Evolutionary conservation across 2,113 vertebrate species (phyloP), one percentile per base, ranked within the genome.

Genomic region (Xiphorhynchus elegans): DNA sequence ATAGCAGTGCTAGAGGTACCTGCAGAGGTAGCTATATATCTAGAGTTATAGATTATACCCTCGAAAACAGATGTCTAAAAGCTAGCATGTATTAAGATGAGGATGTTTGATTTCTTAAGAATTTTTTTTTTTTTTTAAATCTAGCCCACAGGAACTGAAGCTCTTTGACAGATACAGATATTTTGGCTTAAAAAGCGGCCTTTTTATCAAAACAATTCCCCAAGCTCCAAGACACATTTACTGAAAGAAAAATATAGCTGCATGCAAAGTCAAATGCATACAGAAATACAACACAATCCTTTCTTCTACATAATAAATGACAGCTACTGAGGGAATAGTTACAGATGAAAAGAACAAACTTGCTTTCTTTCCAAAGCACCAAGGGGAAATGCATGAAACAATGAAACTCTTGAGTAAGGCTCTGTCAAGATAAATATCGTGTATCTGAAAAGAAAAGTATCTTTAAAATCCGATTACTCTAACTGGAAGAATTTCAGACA

Each of bases 381-480:
- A 81, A 93, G 84, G 73, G 49, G 73, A 95, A 94, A 84, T 13
- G 14, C 25, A 82, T 17, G 49, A 78, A 96, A 97, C 88, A 96
- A 96, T 89, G 86, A 86, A 95, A 63, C 92, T 78, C 56, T 95
- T 96, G 85, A 96, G 66, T 72, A 94, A 90, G 67, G 68, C 17
- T 86, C 83, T 87, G 73, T 96, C 88, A 79, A 72, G 64, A 92
- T 75, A 90, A 96, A 92, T 96, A 94, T 96, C 83, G 35, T 84
- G 64, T 93, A 84, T 72, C 93, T 89, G 84, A 77, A 95, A 89
- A 79, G 81, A 90, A 92, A 95, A 90, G 46, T 92, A 84, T 82
- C 79, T 96, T 93, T 96, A 96, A 94, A 94, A 96, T 96, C 87
- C 6, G 4, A 94, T 94, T 96, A 80, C 35, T 90, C 11, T n/a